Base-by-base conservation (phyloP, 1,140 invertebrate species). In the Formica exsecta region DNA sequence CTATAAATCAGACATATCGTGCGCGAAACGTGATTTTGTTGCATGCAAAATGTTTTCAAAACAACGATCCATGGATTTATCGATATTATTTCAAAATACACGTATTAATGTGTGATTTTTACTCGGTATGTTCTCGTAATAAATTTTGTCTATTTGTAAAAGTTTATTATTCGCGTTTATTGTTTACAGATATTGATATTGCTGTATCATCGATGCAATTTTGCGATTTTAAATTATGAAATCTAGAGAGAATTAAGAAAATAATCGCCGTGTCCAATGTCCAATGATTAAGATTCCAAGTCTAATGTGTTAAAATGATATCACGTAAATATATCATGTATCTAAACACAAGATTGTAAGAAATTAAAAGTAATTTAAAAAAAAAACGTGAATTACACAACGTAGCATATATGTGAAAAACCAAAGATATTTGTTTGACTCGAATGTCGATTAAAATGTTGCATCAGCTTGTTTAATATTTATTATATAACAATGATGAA, bases 261-360 rank as follows among this genome's bases (percentile, higher is more conserved):
- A 71, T 5, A 66, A 22, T 5, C 22, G n/a, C 6, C 57, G 57
- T 71, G 87, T 32, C 70, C 89, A 89, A 90, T 85, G 88, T 89
- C 41, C 89, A 90, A 48, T 65, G 64, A 71, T 77, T 54, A 79
- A 76, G 57, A 89, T 90, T 77, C 41, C 19, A 65, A 59, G 64
- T 61, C 48, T 65, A 36, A 13, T 25, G 3, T 13, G 48, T 9
- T 57, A 44, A 87, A 77, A 68, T n/a, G 22, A 36, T 54, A 73
- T 59, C 9, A 74, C 19, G 8, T 19, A 36, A 74, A 51, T 66
- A 51, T 66, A 66, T 51, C 3, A 9, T 16, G 6, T 41, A 64
- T 36, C 9, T 5, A 8, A 25, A 48, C 22, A 11, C 32, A 29
- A 57, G 19, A 88, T 57, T 16, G 36, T 36, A 57, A 74, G 11